Evolutionary conservation across 1,140 invertebrate species (phyloP), one percentile per base, ranked within the genome.

Genomic region (Pseudomyrmex cubaensis): DNA sequence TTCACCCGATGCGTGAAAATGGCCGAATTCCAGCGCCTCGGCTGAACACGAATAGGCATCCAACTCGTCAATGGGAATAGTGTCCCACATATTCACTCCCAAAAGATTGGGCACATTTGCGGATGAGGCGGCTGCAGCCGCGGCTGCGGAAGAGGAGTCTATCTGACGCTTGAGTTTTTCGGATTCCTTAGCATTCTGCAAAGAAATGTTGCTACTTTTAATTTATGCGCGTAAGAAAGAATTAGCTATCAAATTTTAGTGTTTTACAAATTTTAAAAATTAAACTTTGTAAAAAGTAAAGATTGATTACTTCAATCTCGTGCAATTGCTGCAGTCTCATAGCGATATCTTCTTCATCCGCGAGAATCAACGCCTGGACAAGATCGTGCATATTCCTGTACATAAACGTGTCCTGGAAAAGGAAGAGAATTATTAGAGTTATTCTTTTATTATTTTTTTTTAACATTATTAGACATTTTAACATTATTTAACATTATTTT

Each of bases 381-480:
- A 80, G 20, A 12, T 80, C 54, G 20, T 80, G 66, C 76, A 80
- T 59, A 50, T 2, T 61, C 22, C 15, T 80, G 44, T 70, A 78
- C 3, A 46, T 13, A 15, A 59, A 48, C 35, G 54, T 2, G 2
- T 61, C 12, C 76, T 80, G 22, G 56, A 46, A 44, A 48, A 17
- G 13, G n/a, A 48, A 78, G 20, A n/a, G 10, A 61, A 20, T 10
- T 9, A 61, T 61, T 61, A 12, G 57, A 59, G 1, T 61, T 61
- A 50, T 50, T 50, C 3, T 50, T 10, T 50, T 50, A 13, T 50
- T 12, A 9, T 50, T 50, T 2, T 10, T 10, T 50, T 50, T 50
- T 12, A 20, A 59, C 10, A 22, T 13, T 12, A 9, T 25, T 25
- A 25, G 25, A 25, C 25, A 25, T 25, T 25, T 25, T 25, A 25